Percentiles rank a stretch among this genome's conserved stretches.
phyloP scores from a whole-genome alignment of 2,113 vertebrate genomes.

The Gyps fulvus region DNA sequence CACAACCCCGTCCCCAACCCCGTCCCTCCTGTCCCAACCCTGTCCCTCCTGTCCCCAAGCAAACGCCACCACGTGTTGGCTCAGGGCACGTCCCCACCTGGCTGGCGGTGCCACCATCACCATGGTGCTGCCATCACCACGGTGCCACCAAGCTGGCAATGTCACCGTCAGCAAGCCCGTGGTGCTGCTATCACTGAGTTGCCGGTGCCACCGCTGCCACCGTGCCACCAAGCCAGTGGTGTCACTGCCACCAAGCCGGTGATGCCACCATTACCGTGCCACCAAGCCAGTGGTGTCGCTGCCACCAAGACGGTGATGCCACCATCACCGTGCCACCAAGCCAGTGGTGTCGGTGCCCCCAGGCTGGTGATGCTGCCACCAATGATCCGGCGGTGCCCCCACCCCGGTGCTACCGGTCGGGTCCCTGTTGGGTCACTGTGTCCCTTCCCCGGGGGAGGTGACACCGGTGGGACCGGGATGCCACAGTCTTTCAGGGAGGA shows the following conservation, averaged over 20 bases:
- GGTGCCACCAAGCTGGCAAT: background rate
- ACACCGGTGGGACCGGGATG: background rate
- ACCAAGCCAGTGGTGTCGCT: background rate
- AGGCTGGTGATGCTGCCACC: no score
- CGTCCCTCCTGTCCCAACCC: background rate
- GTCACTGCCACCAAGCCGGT: background rate
- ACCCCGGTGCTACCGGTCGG: fast-evolving
- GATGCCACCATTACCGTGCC: background rate
- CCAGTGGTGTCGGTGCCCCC: fast-evolving
- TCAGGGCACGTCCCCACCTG: background rate
- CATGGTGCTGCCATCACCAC: background rate
- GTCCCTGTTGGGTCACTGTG: fast-evolving
- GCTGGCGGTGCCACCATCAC: background rate
- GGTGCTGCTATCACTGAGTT: background rate
- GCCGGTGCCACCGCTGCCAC: background rate
- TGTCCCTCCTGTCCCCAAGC: fast-evolving
- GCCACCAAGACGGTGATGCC: background rate
- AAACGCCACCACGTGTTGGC: background rate
- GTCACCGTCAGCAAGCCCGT: background rate
- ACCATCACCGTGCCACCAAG: fast-evolving
- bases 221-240: fast-evolving
- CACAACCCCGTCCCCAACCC: background rate
- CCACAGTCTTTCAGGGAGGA: slow-evolving; percentile 94
- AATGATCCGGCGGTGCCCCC: background rate
- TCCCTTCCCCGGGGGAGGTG: background rate